Conservation (phyloP, 1,140 invertebrate genomes). For the Mactra quadrangularis region DNA sequence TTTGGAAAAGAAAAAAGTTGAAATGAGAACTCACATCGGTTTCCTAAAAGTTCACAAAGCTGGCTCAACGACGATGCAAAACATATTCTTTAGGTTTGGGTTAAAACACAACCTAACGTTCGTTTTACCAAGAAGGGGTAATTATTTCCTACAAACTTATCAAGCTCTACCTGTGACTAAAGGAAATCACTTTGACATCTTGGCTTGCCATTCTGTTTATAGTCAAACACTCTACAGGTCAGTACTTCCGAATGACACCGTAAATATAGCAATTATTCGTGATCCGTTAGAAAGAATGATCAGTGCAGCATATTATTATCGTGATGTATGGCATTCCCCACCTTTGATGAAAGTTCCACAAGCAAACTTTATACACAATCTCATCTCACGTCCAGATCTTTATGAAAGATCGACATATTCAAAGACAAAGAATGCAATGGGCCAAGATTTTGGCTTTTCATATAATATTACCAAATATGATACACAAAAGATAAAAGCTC, state of each 20-base stretch:
- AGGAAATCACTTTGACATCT: slow-evolving; percentile 14
- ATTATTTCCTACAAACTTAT: neutral
- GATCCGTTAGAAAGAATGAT: slow-evolving; percentile 64
- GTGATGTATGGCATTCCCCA: slow-evolving; percentile 9
- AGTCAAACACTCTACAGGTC: slow-evolving; percentile 43
- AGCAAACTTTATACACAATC: slow-evolving; percentile 45
- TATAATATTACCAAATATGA: neutral
- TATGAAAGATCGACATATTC: slow-evolving; percentile 54
- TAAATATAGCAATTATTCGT: slow-evolving; percentile 69
- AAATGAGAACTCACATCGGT: slow-evolving; percentile 61
- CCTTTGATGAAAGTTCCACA: slow-evolving; percentile 51
- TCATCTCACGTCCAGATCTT: slow-evolving; percentile 37
- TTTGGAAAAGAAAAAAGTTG: too few species aligned
- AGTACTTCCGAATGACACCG: slow-evolving; percentile 64
- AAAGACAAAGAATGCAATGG: slow-evolving; percentile 71
- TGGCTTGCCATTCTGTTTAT: slow-evolving; percentile 60
- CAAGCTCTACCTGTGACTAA: neutral
- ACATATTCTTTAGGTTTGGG: slow-evolving; percentile 84
- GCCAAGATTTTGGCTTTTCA: slow-evolving; percentile 69
- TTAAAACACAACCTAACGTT: slow-evolving; percentile 84
- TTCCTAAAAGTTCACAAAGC: slow-evolving; percentile 84
- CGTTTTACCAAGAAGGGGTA: slow-evolving; percentile 79
- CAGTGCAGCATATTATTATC: slow-evolving; percentile 69
- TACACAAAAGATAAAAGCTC: slow-evolving; percentile 46
- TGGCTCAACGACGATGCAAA: slow-evolving; percentile 84